These are phyloP conservation scores for Drosophila baimaii DNA, from an alignment of 1,140 invertebrate genomes.

Conservation along the genomic window DNA sequence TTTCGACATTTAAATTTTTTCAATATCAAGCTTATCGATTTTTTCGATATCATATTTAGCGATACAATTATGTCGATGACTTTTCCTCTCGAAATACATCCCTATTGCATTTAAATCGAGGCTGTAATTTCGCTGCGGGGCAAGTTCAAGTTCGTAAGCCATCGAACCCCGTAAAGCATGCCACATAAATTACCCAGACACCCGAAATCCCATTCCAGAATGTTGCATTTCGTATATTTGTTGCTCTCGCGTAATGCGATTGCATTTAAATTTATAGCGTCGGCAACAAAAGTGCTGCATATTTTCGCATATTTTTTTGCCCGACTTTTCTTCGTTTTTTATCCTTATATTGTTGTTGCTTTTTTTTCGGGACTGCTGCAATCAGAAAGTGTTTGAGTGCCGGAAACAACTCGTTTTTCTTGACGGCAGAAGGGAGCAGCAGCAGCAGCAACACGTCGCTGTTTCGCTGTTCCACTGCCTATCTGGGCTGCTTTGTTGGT, in stretches of 20 bases:
- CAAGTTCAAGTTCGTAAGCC: constrained; percentile 22
- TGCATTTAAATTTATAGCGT: constrained; percentile 69
- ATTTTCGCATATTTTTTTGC: constrained; percentile 25
- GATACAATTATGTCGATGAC: too few relatives aligned
- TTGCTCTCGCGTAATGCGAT: constrained; percentile 59
- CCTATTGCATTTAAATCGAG: background rate
- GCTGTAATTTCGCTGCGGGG: background rate
- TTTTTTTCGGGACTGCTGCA: constrained; percentile 47
- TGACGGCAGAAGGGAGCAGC: constrained; percentile 57
- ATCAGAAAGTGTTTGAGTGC: constrained; percentile 75
- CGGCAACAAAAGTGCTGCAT: constrained; percentile 47
- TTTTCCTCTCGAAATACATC: too few relatives aligned
- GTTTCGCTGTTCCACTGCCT: constrained; percentile 31
- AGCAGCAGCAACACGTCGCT: constrained; percentile 70
- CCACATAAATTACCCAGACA: constrained; percentile 36
- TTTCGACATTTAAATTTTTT: too few relatives aligned
- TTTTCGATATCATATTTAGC: too few relatives aligned
- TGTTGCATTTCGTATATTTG: constrained; percentile 45
- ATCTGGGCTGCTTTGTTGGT: constrained; percentile 45
- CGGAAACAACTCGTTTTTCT: constrained; percentile 79
- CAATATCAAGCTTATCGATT: too few relatives aligned
- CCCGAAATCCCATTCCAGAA: constrained; percentile 32
- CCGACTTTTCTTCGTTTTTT: constrained; percentile 2
- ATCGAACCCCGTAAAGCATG: constrained; percentile 16
- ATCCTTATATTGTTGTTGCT: background rate